Conservation (phyloP, 2,113 vertebrate genomes). For the Ophiodon elongatus region DNA sequence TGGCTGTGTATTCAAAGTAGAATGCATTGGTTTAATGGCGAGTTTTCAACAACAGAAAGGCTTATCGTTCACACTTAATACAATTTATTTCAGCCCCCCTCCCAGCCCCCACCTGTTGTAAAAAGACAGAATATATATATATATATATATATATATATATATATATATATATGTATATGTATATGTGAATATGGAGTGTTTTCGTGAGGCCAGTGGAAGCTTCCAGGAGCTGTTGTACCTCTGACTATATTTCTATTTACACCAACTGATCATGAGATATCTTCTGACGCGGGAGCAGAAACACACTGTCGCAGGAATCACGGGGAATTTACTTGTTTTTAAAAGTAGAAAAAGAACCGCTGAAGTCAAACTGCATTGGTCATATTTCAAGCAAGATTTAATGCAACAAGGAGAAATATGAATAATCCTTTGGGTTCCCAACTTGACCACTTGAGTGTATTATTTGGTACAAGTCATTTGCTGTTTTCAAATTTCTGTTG, state of each 20-base stretch:
- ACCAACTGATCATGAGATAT: neutral
- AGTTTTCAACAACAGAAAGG: slow-evolving; percentile 9
- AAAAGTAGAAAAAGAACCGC: too few relatives aligned
- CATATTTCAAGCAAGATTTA: neutral
- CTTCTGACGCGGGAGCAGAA: too few relatives aligned
- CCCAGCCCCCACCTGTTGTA: too few relatives aligned
- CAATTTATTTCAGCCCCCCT: slow-evolving; percentile 18
- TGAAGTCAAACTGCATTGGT: neutral
- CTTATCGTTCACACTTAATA: slow-evolving; percentile 13
- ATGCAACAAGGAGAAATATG: neutral
- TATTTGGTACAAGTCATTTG: too few relatives aligned
- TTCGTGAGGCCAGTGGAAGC: neutral
- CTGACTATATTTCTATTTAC: slow-evolving; percentile 13
- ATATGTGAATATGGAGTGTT: slow-evolving; percentile 1
- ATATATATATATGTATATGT: too few relatives aligned
- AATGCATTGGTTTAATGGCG: slow-evolving; percentile 32
- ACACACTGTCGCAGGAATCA: neutral
- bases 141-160: too few relatives aligned
- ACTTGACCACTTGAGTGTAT: too few relatives aligned
- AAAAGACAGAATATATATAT: too few relatives aligned
- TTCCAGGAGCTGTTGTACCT: neutral
- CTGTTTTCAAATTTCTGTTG: too few relatives aligned
- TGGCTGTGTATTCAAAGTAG: slow-evolving; percentile 29
- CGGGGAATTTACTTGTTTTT: too few relatives aligned
- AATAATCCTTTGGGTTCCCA: too few relatives aligned